Evolutionary conservation across 2,113 vertebrate genomes (phyloP).

Genomic region (Calidris pugnax): DNA sequence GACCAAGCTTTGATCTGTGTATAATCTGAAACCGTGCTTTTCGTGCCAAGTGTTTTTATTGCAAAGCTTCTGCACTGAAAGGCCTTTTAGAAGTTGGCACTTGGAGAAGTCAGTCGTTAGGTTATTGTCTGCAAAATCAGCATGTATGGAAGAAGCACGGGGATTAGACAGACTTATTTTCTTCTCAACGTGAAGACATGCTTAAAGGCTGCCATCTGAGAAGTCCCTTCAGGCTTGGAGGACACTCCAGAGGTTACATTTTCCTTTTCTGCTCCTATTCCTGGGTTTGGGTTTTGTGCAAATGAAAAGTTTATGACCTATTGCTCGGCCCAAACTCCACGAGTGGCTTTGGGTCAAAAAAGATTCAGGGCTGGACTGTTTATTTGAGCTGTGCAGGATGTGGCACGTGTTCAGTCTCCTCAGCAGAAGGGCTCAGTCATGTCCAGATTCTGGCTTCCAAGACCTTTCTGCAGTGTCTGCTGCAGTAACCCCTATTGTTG

Average conservation of each 20-base stretch:
- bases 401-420: neutral
- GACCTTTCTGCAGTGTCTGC: neutral
- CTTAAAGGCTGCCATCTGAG: neutral
- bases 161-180: conserved; percentile 50
- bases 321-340: neutral
- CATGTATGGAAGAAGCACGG: neutral
- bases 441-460: neutral
- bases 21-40: neutral
- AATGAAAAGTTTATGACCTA: neutral
- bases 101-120: neutral
- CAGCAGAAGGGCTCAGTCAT: neutral
- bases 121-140: conserved; percentile 41
- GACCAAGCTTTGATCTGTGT: conserved; percentile 22
- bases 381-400: neutral
- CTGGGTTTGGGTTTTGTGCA: neutral
- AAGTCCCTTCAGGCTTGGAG: neutral
- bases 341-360: neutral
- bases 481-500: neutral
- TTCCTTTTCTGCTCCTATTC: neutral
- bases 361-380: neutral
- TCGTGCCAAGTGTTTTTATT: conserved; percentile 11
- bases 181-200: neutral
- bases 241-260: neutral
- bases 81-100: neutral
- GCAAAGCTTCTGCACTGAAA: neutral